phyloP scores from a whole-genome alignment of 2,888 invertebrate species.

The Cybosia mesomella region DNA sequence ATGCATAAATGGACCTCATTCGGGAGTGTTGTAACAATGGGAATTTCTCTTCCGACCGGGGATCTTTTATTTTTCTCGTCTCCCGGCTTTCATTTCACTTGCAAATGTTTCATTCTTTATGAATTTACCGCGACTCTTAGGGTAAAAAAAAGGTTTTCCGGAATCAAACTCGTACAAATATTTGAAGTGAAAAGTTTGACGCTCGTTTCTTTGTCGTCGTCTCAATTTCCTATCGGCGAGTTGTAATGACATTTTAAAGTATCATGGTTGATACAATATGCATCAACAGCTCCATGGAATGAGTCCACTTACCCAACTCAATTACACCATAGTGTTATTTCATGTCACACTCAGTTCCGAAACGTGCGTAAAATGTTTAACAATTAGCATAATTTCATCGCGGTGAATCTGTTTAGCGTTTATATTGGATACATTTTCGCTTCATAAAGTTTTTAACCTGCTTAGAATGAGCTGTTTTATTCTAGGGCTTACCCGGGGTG shows the following conservation, averaged over 20 bases:
- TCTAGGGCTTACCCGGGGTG: no score
- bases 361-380: conserved; percentile 36
- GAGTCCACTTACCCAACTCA: conserved; percentile 40
- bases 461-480: not conserved
- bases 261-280: conserved; percentile 16
- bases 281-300: conserved; percentile 18
- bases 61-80: conserved; percentile 74
- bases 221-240: conserved; percentile 54
- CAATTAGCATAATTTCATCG: conserved; percentile 49
- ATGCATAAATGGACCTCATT: conserved; percentile 81
- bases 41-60: conserved; percentile 71
- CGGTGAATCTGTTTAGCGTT: conserved; percentile 47
- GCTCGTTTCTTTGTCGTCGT: conserved; percentile 37
- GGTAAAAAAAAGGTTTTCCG: conserved; percentile 64
- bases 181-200: conserved; percentile 69
- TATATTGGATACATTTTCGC: conserved; percentile 34
- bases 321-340: conserved; percentile 36
- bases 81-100: conserved; percentile 79
- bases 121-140: conserved; percentile 73
- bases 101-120: conserved; percentile 82
- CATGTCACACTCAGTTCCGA: conserved; percentile 37
- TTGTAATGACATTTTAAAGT: conserved; percentile 37
- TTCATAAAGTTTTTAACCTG: conserved; percentile 30
- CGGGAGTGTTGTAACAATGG: conserved; percentile 75
- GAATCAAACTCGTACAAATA: conserved; percentile 75